A percentile compares a stretch with the other conserved stretches of the same genome.
phyloP scores from a whole-genome alignment of 1,140 invertebrate species.

The Diorhabda sublineata region DNA sequence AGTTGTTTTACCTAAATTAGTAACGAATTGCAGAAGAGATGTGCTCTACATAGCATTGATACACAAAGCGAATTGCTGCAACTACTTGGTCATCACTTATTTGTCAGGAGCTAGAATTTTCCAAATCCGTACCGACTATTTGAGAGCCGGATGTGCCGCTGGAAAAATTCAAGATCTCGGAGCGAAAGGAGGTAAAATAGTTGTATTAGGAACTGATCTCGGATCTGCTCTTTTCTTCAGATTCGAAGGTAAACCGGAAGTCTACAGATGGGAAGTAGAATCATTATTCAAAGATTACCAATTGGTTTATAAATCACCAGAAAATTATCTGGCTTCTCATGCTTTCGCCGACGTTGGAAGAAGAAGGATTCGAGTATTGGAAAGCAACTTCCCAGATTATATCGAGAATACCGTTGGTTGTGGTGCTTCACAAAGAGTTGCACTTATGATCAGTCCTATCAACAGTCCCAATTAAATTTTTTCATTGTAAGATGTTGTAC shows the following conservation, averaged over 20 bases:
- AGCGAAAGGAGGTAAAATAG: conserved; percentile 50
- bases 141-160: conserved; percentile 50
- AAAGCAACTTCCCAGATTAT: conserved; percentile 62
- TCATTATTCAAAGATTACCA: conserved; percentile 48
- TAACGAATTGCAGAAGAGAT: conserved; percentile 49
- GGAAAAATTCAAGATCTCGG: conserved; percentile 56
- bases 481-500: background rate
- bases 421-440: conserved; percentile 54
- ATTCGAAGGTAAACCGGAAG: conserved; percentile 48
- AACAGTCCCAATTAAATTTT: background rate
- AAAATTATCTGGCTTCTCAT: conserved; percentile 55
- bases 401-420: conserved; percentile 58
- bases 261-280: conserved; percentile 51
- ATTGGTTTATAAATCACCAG: conserved; percentile 50
- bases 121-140: conserved; percentile 53
- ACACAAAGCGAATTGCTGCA: conserved; percentile 48
- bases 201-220: conserved; percentile 60
- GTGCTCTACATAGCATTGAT: conserved; percentile 57
- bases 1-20: conserved; percentile 55
- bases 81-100: conserved; percentile 57
- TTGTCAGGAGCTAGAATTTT: conserved; percentile 53
- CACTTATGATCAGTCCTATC: conserved; percentile 48
- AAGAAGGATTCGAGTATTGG: conserved; percentile 55
- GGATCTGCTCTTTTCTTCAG: conserved; percentile 57
- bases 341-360: conserved; percentile 54